phyloP scores from a whole-genome alignment of 2,797 vertebrate genomes.

The Rachycentron canadum region DNA sequence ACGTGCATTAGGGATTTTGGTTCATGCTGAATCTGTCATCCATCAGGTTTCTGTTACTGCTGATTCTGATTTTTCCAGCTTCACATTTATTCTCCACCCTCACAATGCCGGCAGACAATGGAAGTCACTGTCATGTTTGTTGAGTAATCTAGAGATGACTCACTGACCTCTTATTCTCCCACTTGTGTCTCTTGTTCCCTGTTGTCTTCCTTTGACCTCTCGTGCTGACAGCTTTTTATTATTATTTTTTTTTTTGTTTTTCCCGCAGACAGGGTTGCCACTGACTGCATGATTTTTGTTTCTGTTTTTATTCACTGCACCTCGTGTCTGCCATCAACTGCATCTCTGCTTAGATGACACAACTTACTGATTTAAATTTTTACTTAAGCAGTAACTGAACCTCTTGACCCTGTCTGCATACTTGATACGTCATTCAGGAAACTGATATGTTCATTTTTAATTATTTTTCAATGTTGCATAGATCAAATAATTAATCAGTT shows the following conservation, averaged over 20 bases:
- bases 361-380: conserved; percentile 36
- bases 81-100: not conserved
- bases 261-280: not conserved
- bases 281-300: conserved; percentile 7
- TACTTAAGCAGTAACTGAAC: conserved; percentile 24
- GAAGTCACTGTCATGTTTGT: conserved; percentile 9
- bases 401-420: conserved; percentile 36
- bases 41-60: not conserved
- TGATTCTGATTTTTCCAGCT: not conserved
- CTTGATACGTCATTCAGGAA: not conserved
- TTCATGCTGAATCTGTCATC: not conserved
- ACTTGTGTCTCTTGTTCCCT: not conserved
- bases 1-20: not conserved
- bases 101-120: not conserved
- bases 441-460: too few species aligned
- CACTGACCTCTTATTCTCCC: not conserved
- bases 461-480: too few species aligned
- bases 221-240: not conserved
- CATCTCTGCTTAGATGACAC: conserved; percentile 17
- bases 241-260: not conserved
- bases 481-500: too few species aligned
- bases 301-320: not conserved
- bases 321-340: conserved; percentile 8
- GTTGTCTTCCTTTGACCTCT: conserved; percentile 20
- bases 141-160: conserved; percentile 16